phyloP scores from a whole-genome alignment of 2,888 invertebrate species.

The Himalopsyche kuldschensis region DNA sequence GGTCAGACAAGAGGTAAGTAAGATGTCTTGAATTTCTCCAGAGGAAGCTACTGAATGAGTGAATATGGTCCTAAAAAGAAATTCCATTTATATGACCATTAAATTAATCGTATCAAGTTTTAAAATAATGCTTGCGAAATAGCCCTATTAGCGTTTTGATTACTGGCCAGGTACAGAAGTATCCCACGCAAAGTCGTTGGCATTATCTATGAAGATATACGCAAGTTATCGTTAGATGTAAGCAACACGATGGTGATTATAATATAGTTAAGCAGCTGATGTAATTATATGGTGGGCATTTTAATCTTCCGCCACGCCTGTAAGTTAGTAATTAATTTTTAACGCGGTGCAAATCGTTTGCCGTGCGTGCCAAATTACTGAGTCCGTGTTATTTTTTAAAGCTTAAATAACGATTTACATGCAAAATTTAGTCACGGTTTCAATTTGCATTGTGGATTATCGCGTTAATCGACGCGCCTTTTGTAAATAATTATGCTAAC shows the following conservation, averaged over 20 bases:
- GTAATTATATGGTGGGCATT: constrained; percentile 12
- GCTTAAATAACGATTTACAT: not conserved
- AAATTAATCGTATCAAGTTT: too few relatives aligned
- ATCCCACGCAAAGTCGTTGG: not conserved
- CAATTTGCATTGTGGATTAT: not conserved
- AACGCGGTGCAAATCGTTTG: constrained; percentile 20
- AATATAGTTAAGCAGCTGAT: constrained; percentile 5
- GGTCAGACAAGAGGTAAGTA: too few relatives aligned
- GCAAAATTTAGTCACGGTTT: not conserved
- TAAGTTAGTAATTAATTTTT: constrained; percentile 22
- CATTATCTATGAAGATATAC: not conserved
- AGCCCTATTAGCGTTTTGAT: not conserved
- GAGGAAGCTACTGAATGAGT: too few relatives aligned
- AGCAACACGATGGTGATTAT: constrained; percentile 9
- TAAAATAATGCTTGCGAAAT: not conserved
- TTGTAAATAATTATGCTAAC: too few relatives aligned
- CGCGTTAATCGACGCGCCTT: too few relatives aligned
- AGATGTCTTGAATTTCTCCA: too few relatives aligned
- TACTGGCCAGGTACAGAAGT: not conserved
- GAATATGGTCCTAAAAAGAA: too few relatives aligned
- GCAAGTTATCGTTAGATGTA: not conserved
- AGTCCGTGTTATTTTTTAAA: not conserved
- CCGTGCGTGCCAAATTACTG: constrained; percentile 20
- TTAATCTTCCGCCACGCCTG: constrained; percentile 20
- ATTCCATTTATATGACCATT: too few relatives aligned